Evolutionary conservation across 2,888 invertebrate genomes (phyloP).

Genomic region (Eupeodes luniger): DNA sequence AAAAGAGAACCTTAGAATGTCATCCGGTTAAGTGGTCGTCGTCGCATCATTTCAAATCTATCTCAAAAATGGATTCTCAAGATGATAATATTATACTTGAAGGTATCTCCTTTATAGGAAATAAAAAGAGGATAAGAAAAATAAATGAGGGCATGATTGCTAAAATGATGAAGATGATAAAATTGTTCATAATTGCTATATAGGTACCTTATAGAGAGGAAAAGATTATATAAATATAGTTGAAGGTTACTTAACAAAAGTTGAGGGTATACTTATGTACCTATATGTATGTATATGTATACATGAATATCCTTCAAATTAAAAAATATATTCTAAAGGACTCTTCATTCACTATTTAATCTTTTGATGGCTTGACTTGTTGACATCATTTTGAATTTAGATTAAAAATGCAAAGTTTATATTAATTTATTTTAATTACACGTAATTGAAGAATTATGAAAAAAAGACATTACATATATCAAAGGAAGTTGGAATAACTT

Average conservation of each 20-base stretch:
- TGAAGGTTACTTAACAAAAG: conserved; percentile 27
- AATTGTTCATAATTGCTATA: conserved; percentile 71
- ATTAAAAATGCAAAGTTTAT: conserved; percentile 1
- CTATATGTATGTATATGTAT: background rate
- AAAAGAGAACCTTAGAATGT: conserved; percentile 51
- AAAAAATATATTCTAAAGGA: conserved; percentile 51
- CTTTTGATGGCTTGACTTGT: conserved; percentile 37
- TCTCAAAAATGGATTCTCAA: conserved; percentile 55
- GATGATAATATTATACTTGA: conserved; percentile 13
- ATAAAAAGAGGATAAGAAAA: conserved; percentile 17
- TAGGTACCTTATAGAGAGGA: background rate
- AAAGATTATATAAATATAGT: conserved; percentile 8
- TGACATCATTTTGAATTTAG: conserved; percentile 33
- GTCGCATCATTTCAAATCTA: conserved; percentile 65
- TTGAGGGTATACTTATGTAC: background rate
- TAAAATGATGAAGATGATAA: conserved; percentile 65
- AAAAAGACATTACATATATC: background rate
- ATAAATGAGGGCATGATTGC: conserved; percentile 65
- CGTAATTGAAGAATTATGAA: background rate
- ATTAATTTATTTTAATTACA: conserved; percentile 8
- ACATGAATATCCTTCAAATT: background rate
- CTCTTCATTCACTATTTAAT: conserved; percentile 62
- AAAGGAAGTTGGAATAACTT: background rate
- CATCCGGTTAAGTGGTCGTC: conserved; percentile 69
- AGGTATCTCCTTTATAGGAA: background rate